These are phyloP conservation scores for Abrostola triplasia DNA, from an alignment of 2,888 invertebrate species.

Conservation along the genomic window DNA sequence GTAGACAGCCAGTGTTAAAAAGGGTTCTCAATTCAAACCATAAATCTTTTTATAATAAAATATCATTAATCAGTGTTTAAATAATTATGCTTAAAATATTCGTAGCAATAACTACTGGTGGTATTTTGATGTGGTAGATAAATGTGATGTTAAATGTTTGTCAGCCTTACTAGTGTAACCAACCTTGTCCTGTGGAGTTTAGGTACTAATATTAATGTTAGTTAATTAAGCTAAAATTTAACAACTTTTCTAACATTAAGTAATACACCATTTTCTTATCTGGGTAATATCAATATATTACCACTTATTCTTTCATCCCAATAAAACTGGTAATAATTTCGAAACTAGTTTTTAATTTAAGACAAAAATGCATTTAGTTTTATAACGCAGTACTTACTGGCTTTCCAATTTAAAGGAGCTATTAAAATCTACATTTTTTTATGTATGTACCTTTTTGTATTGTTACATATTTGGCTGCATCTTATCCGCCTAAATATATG, in stretches of 20 bases:
- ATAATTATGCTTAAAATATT: slow-evolving; percentile 25
- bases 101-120: slow-evolving; percentile 35
- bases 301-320: too few relatives aligned
- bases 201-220: slow-evolving; percentile 20
- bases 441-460: slow-evolving; percentile 4
- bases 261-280: not conserved
- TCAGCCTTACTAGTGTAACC: slow-evolving; percentile 55
- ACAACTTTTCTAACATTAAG: not conserved
- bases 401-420: slow-evolving; percentile 8
- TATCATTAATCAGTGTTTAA: not conserved
- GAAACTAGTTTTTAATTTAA: slow-evolving; percentile 13
- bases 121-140: slow-evolving; percentile 25
- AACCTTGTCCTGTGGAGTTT: slow-evolving; percentile 10
- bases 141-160: slow-evolving; percentile 22
- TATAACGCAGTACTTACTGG: slow-evolving; percentile 28
- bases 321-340: not conserved
- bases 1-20: too few relatives aligned
- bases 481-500: slow-evolving; percentile 50
- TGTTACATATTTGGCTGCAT: slow-evolving; percentile 36
- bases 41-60: too few relatives aligned
- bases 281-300: too few relatives aligned
- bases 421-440: slow-evolving; percentile 3
- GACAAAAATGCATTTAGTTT: slow-evolving; percentile 47
- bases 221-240: not conserved
- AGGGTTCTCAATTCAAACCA: too few relatives aligned